Conservation (phyloP, 2,113 vertebrate species). For the Micromys minutus region DNA sequence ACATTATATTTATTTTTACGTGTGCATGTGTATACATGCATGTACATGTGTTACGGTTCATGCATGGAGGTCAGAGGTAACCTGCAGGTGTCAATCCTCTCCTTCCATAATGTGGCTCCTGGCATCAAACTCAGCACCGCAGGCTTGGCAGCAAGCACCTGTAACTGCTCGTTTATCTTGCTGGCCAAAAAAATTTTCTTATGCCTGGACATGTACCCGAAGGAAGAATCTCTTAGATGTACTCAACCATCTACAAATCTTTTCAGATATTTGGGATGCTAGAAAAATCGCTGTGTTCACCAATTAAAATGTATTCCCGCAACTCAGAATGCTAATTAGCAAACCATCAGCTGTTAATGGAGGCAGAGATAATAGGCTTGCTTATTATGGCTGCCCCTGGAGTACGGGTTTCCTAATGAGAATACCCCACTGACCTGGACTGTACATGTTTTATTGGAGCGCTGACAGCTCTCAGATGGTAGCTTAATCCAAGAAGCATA, state of each 20-base stretch:
- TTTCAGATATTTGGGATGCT: slow-evolving; percentile 35
- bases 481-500: not conserved
- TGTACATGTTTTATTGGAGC: not conserved
- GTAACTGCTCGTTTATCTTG: not conserved
- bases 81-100: not conserved
- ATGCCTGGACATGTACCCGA: not conserved
- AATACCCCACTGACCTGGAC: not conserved
- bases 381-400: not conserved
- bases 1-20: not conserved
- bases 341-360: slow-evolving; percentile 10
- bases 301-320: slow-evolving; percentile 36
- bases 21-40: not conserved
- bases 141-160: not conserved
- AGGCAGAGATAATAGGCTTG: slow-evolving; percentile 6
- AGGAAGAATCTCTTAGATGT: not conserved
- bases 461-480: not conserved
- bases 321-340: slow-evolving; percentile 22
- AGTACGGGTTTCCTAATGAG: not conserved
- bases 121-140: not conserved
- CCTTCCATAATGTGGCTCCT: not conserved
- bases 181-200: not conserved
- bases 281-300: not conserved
- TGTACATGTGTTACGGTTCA: not conserved
- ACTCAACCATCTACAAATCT: not conserved
- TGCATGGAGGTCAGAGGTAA: not conserved